Conservation (phyloP, 2,113 vertebrate species). For the Paratilapia polleni region DNA sequence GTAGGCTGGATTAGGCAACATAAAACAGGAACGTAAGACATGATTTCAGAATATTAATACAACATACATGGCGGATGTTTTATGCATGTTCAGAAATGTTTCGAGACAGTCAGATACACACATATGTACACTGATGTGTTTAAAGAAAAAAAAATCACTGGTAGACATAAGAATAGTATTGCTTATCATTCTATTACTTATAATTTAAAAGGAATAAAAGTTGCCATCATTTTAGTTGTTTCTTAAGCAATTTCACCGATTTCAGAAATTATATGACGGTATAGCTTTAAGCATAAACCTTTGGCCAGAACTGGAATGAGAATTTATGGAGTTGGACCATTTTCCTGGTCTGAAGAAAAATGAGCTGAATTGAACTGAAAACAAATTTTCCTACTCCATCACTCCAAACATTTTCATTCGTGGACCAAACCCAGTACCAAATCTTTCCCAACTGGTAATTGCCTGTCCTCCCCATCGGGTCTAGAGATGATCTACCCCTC, state of each 20-base stretch:
- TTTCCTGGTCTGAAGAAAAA: too few species aligned
- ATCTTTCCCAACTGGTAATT: conserved; percentile 79
- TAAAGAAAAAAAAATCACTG: too few species aligned
- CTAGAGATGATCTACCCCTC: conserved; percentile 68
- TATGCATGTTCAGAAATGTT: not conserved
- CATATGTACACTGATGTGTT: not conserved
- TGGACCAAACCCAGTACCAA: conserved; percentile 46
- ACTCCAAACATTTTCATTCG: not conserved
- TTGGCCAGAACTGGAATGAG: not conserved
- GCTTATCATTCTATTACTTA: not conserved
- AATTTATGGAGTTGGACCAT: not conserved
- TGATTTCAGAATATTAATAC: conserved; percentile 17
- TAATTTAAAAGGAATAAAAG: not conserved
- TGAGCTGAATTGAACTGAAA: not conserved
- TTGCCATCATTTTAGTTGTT: not conserved
- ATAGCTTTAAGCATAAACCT: not conserved
- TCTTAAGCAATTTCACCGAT: not conserved
- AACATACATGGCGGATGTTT: conserved; percentile 12
- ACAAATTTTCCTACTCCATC: not conserved
- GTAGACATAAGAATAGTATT: not conserved
- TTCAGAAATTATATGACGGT: not conserved
- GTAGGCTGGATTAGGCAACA: conserved; percentile 57
- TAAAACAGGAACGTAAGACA: conserved; percentile 29
- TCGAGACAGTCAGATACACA: not conserved
- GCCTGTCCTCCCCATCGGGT: conserved; percentile 75